phyloP scores from a whole-genome alignment of 2,888 invertebrate genomes.

The Himalopsyche kuldschensis region DNA sequence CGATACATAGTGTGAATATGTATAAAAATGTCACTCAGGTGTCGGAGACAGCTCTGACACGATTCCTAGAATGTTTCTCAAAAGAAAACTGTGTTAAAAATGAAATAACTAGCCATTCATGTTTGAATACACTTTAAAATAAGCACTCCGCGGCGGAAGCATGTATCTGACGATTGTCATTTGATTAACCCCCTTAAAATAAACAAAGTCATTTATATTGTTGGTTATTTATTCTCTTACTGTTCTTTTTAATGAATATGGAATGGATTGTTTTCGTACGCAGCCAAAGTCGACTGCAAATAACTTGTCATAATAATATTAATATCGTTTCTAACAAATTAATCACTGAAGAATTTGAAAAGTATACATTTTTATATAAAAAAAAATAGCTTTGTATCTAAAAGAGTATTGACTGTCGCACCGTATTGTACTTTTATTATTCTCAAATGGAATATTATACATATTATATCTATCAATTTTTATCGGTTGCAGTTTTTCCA shows the following conservation, averaged over 20 bases:
- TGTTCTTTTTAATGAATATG: neutral
- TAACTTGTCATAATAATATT: too few species aligned
- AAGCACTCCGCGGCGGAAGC: neutral
- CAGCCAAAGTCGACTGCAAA: neutral
- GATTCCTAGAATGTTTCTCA: neutral
- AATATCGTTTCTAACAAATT: too few species aligned
- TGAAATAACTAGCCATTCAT: neutral
- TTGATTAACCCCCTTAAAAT: neutral
- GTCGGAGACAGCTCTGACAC: neutral
- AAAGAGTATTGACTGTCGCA: neutral
- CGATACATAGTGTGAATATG: neutral
- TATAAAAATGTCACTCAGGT: neutral
- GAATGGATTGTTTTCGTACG: neutral
- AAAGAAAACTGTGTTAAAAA: neutral
- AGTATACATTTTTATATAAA: neutral
- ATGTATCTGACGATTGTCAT: neutral
- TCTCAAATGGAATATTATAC: neutral
- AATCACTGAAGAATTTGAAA: neutral
- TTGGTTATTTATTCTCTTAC: neutral
- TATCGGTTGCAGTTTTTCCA: neutral
- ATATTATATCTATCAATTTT: neutral
- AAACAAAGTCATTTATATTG: neutral
- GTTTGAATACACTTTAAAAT: neutral
- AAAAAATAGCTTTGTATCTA: neutral
- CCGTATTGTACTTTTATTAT: neutral